Base-by-base conservation (phyloP, 2,797 vertebrate species). In the Epinephelus coioides region DNA sequence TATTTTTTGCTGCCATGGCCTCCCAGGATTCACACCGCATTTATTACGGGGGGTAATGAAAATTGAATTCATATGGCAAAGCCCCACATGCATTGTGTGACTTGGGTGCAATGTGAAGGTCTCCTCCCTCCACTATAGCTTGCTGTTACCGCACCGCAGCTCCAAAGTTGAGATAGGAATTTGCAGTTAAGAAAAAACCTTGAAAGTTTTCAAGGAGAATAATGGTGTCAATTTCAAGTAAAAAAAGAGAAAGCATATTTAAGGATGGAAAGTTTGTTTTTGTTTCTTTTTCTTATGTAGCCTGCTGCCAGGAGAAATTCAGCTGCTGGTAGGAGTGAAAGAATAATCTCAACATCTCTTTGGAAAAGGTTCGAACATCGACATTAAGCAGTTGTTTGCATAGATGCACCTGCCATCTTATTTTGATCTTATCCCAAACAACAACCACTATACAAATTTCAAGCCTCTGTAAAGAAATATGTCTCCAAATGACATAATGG, bases 21-120 rank as follows among this genome's bases (percentile, higher is more conserved):
- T 94, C 94, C 88, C 82, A 84, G 92, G 93, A 95, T 91, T 93
- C 92, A 89, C 91, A 88, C 87, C 75, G 93, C 93, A 96, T 96
- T 95, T 95, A 95, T 95, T 95, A 95, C 85, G 72, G 76, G 82
- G 85, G 83, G 90, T 94, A 95, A 95, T 95, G 94, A 93, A 95
- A 95, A 95, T 93, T 90, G 91, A 95, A 95, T 95, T 94, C 87
- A 86, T 91, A 90, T 89, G 85, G 85, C 68, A 47, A 68, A 86
- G 83, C 86, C 82, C 86, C 86, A 74, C 79, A 79, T 90, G 88
- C 82, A 85, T 91, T 87, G 88, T 91, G 89, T 86, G 84, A 91
- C 87, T 87, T 73, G 86, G 87, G 87, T 89, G 85, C 79, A 85
- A 62, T 81, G 82, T 38, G 79, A 76, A 90, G 79, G 70, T 90